A percentile compares a stretch with the other conserved stretches of the same genome.
These are phyloP conservation scores for Lasioglossum zephyrum DNA, from an alignment of 2,888 invertebrate genomes.

Conservation along the genomic window DNA sequence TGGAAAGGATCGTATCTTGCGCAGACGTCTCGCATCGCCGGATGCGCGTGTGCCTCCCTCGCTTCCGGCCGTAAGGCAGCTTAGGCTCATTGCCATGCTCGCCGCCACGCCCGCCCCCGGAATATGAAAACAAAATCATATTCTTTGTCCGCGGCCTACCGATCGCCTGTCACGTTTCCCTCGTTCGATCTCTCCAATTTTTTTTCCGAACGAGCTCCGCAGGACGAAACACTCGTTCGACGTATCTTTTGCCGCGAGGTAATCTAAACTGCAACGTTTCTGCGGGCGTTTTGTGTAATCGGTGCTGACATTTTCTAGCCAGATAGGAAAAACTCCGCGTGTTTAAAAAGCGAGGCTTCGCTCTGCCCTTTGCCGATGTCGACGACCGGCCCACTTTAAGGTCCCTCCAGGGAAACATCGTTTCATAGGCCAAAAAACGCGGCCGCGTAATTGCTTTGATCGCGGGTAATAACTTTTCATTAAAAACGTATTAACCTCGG, in stretches of 20 bases:
- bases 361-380: conserved; percentile 42
- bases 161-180: conserved; percentile 53
- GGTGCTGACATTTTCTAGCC: background rate
- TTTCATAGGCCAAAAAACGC: conserved; percentile 74
- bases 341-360: background rate
- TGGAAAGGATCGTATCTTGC: conserved; percentile 66
- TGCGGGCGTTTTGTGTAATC: conserved; percentile 56
- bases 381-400: conserved; percentile 35
- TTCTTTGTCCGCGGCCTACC: conserved; percentile 72
- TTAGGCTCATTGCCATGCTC: conserved; percentile 77
- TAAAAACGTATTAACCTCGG: conserved; percentile 79
- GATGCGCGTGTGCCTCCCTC: conserved; percentile 80
- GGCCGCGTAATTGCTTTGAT: conserved; percentile 76
- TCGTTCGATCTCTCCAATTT: conserved; percentile 20
- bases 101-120: conserved; percentile 75
- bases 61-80: conserved; percentile 76
- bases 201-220: background rate
- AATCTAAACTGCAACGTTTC: conserved; percentile 25
- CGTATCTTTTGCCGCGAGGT: conserved; percentile 13
- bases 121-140: conserved; percentile 81
- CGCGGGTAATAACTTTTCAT: conserved; percentile 78
- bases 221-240: background rate
- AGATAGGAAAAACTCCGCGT: background rate
- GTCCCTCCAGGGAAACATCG: conserved; percentile 47
- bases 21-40: conserved; percentile 76